phyloP scores from a whole-genome alignment of 2,113 vertebrate genomes.

The Cettia cetti region DNA sequence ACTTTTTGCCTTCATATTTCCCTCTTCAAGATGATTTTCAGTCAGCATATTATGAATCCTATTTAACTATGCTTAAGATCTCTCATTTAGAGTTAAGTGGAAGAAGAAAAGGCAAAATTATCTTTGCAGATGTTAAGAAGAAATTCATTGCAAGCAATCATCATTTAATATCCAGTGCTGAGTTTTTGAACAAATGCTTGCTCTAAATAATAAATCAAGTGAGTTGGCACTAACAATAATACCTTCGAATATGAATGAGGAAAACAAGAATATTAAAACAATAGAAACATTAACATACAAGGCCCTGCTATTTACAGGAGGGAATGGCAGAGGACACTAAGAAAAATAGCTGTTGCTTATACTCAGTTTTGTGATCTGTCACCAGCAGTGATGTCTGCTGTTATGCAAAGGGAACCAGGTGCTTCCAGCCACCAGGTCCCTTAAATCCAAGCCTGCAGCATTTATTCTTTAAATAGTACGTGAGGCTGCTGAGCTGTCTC shows the following conservation, averaged over 20 bases:
- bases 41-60: conserved; percentile 68
- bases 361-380: not conserved
- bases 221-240: conserved; percentile 78
- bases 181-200: conserved; percentile 81
- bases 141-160: conserved; percentile 81
- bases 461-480: not conserved
- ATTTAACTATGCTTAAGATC: conserved; percentile 78
- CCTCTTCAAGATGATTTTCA: conserved; percentile 67
- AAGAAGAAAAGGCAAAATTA: conserved; percentile 80
- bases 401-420: not conserved
- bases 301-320: conserved; percentile 13
- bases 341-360: conserved; percentile 40
- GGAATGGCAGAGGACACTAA: conserved; percentile 45
- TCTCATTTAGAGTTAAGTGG: conserved; percentile 77
- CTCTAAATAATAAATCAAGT: conserved; percentile 81
- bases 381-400: not conserved
- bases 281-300: conserved; percentile 78
- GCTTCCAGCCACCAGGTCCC: not conserved
- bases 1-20: conserved; percentile 49
- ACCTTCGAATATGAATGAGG: conserved; percentile 79
- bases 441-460: not conserved
- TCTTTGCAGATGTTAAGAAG: conserved; percentile 79
- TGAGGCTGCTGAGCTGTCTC: not conserved
- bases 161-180: conserved; percentile 77
- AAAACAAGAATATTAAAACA: conserved; percentile 79